Conservation (phyloP, 2,797 vertebrate species). For the Poecilia wingei region DNA sequence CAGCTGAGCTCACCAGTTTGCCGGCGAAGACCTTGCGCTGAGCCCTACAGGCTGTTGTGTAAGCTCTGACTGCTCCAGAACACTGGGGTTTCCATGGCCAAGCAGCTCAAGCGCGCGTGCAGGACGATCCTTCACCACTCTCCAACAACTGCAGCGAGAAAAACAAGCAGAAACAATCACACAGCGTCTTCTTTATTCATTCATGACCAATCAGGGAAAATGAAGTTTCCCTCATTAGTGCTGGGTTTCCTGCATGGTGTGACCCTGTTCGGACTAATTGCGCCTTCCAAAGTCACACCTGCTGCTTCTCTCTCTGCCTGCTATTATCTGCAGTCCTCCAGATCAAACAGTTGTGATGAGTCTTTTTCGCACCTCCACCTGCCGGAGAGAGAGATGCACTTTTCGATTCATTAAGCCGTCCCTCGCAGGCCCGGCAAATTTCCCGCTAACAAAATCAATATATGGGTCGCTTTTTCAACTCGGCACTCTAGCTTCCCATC, state of each 20-base stretch:
- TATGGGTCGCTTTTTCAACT: constrained; percentile 54
- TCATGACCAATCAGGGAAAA: constrained; percentile 37
- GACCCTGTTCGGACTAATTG: constrained; percentile 1
- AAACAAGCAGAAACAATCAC: background rate
- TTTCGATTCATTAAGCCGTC: constrained; percentile 72
- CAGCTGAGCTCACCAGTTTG: constrained; percentile 9
- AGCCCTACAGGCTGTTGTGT: background rate
- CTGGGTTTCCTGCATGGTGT: constrained; percentile 19
- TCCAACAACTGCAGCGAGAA: background rate
- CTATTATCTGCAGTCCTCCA: constrained; percentile 18
- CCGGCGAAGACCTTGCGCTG: background rate
- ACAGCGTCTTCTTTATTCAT: constrained; percentile 6
- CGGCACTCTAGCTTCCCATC: constrained; percentile 49
- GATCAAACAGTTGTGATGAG: constrained; percentile 32
- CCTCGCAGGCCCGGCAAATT: constrained; percentile 54
- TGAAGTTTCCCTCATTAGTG: constrained; percentile 43
- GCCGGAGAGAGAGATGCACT: constrained; percentile 59
- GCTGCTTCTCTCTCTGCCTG: constrained; percentile 9
- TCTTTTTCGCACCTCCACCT: constrained; percentile 35
- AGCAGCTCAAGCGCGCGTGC: background rate
- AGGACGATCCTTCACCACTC: background rate
- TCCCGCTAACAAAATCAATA: constrained; percentile 68
- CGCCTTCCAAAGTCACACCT: background rate
- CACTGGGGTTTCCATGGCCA: background rate
- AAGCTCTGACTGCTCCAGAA: background rate